These are phyloP conservation scores for Botia almorhae DNA, from an alignment of 2,797 vertebrate genomes.

Conservation along the genomic window DNA sequence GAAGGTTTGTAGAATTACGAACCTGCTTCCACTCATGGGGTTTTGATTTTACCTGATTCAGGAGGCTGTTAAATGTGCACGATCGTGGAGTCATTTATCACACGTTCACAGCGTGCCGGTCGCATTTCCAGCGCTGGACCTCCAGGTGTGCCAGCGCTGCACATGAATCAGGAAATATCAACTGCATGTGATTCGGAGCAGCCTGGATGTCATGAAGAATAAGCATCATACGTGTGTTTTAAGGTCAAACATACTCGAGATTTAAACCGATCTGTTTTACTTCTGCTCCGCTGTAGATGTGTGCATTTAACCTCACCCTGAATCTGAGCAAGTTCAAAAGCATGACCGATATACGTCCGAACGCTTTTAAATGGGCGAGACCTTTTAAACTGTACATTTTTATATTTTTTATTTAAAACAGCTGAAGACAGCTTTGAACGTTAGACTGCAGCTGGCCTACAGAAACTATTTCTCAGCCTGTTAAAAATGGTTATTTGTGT, in stretches of 20 bases:
- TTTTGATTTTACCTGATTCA: constrained; percentile 41
- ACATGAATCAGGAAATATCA: constrained; percentile 74
- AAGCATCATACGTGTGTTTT: constrained; percentile 66
- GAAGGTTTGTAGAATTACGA: constrained; percentile 63
- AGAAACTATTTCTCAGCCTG: neutral
- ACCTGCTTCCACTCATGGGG: constrained; percentile 66
- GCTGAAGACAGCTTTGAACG: constrained; percentile 45
- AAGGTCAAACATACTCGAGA: constrained; percentile 65
- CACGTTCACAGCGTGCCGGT: constrained; percentile 65
- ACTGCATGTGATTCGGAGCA: constrained; percentile 70
- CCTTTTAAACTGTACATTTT: constrained; percentile 32
- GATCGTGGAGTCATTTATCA: constrained; percentile 77
- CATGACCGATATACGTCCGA: constrained; percentile 70
- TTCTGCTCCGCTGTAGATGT: constrained; percentile 53
- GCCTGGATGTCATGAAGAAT: constrained; percentile 67
- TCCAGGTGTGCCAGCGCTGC: constrained; percentile 71
- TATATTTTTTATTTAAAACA: constrained; percentile 61
- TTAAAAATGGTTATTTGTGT: neutral
- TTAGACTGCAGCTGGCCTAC: too few species aligned
- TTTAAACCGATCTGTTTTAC: constrained; percentile 65
- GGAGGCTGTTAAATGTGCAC: constrained; percentile 71
- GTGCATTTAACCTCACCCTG: constrained; percentile 65
- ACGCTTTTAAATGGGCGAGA: constrained; percentile 58
- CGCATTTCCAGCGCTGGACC: constrained; percentile 62
- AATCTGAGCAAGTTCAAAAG: constrained; percentile 69